Evolutionary conservation across 1,140 invertebrate species (phyloP).

Genomic region (Hylaeus anthracinus): DNA sequence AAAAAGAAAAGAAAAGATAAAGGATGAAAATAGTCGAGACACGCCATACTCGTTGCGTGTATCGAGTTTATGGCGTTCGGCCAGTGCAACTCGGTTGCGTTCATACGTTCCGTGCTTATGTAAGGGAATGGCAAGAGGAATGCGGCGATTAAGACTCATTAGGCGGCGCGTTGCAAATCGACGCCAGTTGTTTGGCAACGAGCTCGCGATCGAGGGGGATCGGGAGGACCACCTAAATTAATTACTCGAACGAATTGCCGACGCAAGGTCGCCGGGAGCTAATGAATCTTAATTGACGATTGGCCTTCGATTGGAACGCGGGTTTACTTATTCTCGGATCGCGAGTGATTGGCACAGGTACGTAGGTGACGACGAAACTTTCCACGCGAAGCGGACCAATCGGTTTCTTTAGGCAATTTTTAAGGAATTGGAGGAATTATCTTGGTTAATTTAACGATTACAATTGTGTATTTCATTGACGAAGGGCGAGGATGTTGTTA

Average conservation of each 20-base stretch:
- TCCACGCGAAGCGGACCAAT: no score
- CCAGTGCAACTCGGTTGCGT: slow-evolving; percentile 10
- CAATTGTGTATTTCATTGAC: no score
- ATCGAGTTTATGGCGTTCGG: slow-evolving; percentile 10
- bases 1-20: neutral
- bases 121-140: slow-evolving; percentile 15
- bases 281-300: slow-evolving; percentile 25
- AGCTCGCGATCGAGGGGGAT: neutral
- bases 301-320: neutral
- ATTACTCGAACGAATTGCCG: slow-evolving; percentile 24
- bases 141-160: slow-evolving; percentile 36
- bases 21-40: neutral
- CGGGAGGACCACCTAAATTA: slow-evolving; percentile 22
- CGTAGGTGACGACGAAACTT: no score
- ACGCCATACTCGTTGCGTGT: slow-evolving; percentile 7
- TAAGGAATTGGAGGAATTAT: no score
- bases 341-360: neutral
- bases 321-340: neutral
- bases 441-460: no score
- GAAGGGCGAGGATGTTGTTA: no score
- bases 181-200: slow-evolving; percentile 34
- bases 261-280: slow-evolving; percentile 4
- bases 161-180: slow-evolving; percentile 22
- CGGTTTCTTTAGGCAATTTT: no score
- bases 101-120: slow-evolving; percentile 18